Base-by-base conservation (phyloP, 1,140 invertebrate genomes). In the Drosophila ambigua region DNA sequence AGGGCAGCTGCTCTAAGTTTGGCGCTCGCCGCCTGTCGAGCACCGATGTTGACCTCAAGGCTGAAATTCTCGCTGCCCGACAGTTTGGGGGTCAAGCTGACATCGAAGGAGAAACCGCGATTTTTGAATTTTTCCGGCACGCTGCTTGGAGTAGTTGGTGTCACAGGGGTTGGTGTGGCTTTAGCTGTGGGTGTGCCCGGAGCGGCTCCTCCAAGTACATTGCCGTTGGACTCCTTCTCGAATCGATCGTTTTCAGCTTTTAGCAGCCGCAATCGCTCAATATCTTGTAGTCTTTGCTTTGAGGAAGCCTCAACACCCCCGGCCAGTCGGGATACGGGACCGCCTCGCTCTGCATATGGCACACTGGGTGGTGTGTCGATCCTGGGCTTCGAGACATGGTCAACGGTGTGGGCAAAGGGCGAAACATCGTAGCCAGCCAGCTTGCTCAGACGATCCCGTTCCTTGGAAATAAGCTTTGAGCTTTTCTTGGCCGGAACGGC, bases 31-130 rank as follows among this genome's bases (percentile, higher is more conserved):
- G 93, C 92, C 74, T 93, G 93, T 93, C 90, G 93, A 92, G 45
- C 93, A 90, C 94, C 93, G 7, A 93, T 72, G 49, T 93, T 95
- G 52, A 96, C 91, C 79, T 96, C 95, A 39, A 96, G 93, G 1
- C 79, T 92, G 7, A 93, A 93, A 78, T 92, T 93, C 15, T 85
- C 79, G 51, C 74, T 79, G 45, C 67, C 61, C 0, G 79, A 68
- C 15, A 87, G 75, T 31, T 79, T 90, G 2, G 80, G 92, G 52
- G 81, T 87, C 3, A 82, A 13, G 23, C 46, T 83, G 43, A 61
- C 50, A 46, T 77, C 66, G 15, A 77, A 84, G 26, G 90, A 72
- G 67, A 90, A 78, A 16, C 90, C 69, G 0, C 90, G 77, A 71
- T 88, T 82, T 50, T 91, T 90, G 23, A 91, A 91, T 46, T 91